phyloP scores from a whole-genome alignment of 2,113 vertebrate genomes.

The Rhizomys pruinosus region DNA sequence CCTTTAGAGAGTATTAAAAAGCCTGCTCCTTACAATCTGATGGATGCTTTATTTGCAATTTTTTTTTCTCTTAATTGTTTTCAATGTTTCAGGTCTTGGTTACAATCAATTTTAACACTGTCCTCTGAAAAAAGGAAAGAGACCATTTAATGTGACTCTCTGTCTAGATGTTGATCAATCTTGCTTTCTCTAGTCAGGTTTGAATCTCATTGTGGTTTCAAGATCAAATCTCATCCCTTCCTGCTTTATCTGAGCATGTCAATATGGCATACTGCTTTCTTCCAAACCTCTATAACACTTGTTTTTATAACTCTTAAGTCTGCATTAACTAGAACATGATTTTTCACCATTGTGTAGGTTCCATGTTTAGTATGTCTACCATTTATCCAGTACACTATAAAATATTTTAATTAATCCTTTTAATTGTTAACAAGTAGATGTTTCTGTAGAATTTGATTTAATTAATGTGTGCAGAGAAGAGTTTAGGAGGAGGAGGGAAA shows the following conservation, averaged over 20 bases:
- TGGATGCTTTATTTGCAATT: not conserved
- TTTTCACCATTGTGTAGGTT: not conserved
- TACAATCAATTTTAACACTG: not conserved
- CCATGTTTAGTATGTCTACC: not conserved
- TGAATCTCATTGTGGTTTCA: conserved; percentile 26
- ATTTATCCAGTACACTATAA: not conserved
- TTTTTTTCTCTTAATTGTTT: conserved; percentile 17
- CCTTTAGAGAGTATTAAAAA: not conserved
- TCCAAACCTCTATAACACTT: not conserved
- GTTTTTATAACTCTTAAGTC: not conserved
- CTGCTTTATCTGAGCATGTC: not conserved
- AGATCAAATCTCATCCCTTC: not conserved
- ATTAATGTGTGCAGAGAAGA: not conserved
- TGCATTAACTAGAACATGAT: not conserved
- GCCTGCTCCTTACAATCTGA: not conserved
- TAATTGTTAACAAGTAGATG: not conserved
- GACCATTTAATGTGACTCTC: not conserved
- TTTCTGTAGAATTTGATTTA: not conserved
- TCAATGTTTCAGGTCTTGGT: not conserved
- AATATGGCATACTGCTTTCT: not conserved
- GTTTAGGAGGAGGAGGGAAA: not conserved
- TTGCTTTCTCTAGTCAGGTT: not conserved
- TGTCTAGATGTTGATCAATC: not conserved
- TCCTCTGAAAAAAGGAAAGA: conserved; percentile 34
- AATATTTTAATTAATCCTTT: not conserved